These are phyloP conservation scores for Lucilia sericata DNA, from an alignment of 1,140 invertebrate genomes.

Conservation along the genomic window DNA sequence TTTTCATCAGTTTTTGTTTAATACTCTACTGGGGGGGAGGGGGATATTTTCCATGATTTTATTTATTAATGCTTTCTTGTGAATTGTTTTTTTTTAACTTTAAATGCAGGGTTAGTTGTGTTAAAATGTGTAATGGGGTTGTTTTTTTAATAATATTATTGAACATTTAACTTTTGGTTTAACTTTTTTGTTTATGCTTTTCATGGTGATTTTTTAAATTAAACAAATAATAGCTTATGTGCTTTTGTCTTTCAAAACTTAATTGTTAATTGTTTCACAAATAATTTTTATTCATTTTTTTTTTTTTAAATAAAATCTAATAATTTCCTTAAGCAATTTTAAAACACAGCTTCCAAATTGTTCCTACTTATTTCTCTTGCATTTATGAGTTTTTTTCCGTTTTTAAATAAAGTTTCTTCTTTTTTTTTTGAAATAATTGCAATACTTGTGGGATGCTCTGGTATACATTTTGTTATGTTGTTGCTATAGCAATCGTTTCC, in stretches of 20 bases:
- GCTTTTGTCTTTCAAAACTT: too few relatives aligned
- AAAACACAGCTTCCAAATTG: neutral
- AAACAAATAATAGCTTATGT: too few relatives aligned
- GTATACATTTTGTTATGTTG: neutral
- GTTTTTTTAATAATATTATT: neutral
- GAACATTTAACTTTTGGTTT: neutral
- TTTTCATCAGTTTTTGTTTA: conserved; percentile 8
- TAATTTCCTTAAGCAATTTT: too few relatives aligned
- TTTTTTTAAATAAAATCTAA: too few relatives aligned
- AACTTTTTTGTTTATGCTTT: neutral
- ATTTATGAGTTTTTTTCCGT: neutral
- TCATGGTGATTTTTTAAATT: neutral
- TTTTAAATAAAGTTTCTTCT: neutral
- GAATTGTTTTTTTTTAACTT: neutral
- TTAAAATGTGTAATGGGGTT: neutral
- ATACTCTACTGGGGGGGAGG: neutral
- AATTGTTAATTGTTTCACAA: too few relatives aligned
- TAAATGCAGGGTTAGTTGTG: neutral
- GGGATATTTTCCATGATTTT: neutral
- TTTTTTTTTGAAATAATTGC: neutral
- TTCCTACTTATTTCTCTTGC: neutral
- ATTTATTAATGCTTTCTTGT: neutral
- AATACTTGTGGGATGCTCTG: conserved; percentile 8
- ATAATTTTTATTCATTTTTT: too few relatives aligned
- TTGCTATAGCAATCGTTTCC: neutral